Evolutionary conservation across 2,797 vertebrate genomes (phyloP).

Genomic region (Euphonia xanthogaster): DNA sequence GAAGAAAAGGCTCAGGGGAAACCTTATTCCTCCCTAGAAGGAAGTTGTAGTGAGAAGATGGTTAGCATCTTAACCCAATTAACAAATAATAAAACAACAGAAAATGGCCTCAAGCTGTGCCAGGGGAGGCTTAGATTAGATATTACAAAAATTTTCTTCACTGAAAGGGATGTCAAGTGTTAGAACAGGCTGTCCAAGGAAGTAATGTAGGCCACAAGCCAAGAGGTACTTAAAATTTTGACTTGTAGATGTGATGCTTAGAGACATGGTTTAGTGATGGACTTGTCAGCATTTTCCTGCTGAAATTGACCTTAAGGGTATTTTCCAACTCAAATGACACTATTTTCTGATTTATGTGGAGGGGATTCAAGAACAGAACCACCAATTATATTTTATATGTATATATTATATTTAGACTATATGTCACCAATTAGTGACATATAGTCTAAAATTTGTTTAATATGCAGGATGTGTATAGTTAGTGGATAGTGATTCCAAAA

Average conservation of each 20-base stretch:
- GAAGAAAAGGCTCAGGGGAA: neutral
- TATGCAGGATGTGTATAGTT: neutral
- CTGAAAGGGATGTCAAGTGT: neutral
- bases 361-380: neutral
- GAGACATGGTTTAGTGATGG: neutral
- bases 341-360: neutral
- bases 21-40: neutral
- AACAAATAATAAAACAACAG: neutral
- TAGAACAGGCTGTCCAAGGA: neutral
- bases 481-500: neutral
- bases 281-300: accelerated
- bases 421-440: no score
- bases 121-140: neutral
- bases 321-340: neutral
- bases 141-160: accelerated
- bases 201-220: neutral
- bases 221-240: neutral
- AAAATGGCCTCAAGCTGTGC: neutral
- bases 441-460: neutral
- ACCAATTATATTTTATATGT: neutral
- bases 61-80: neutral
- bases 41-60: neutral
- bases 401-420: neutral
- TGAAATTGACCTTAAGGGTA: neutral
- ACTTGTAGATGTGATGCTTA: neutral